Base-by-base conservation (phyloP, 2,888 invertebrate species). In the Dicranocentrus wangi region DNA sequence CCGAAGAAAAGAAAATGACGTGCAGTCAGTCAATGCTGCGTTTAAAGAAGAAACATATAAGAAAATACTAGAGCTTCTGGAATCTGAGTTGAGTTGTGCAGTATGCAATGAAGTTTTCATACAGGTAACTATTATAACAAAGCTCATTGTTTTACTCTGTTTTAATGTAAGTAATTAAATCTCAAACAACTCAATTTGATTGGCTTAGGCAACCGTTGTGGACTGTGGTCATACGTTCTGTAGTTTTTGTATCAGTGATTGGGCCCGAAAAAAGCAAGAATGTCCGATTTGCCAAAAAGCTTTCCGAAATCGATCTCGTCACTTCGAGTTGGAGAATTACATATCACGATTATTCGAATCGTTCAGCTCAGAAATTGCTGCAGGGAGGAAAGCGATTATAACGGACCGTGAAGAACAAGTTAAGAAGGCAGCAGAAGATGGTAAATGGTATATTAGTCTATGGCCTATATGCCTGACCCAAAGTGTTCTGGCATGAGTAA, bases 161-260 rank as follows among this genome's bases (percentile, higher is more conserved):
- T 32, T 32, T 10, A 55, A 55, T 15, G 21, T 55, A 23, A 55
- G 21, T 69, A 39, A 25, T 25, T 76, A 17, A 55, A 27, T 61
- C 17, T 61, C 39, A 19, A 2, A 1, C 17, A 51, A 15, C 28
- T 47, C 28, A 1, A 3, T 10, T 10, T 32, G 10, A 32, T 32
- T 32, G 10, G 32, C 32, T 32, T 17, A 66, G 87, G 92, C 94
- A 0, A 92, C 91, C 2, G 93, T 93, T 0, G 89, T 94, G 15
- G 92, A 91, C 87, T 95, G 95, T 88, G 92, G 92, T 0, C 95
- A 95, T 87, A 92, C 93, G 0, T 94, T 93, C 87, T 95, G 95
- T 87, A 90, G 91, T 81, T 90, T 91, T 86, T 94, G 95, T 87
- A 93, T 94, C 79, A 89, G 89, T 0, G 89, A 90, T 85, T 95